These are phyloP conservation scores for Hydrophis major DNA, from an alignment of 2,797 vertebrate genomes.

Conservation along the genomic window DNA sequence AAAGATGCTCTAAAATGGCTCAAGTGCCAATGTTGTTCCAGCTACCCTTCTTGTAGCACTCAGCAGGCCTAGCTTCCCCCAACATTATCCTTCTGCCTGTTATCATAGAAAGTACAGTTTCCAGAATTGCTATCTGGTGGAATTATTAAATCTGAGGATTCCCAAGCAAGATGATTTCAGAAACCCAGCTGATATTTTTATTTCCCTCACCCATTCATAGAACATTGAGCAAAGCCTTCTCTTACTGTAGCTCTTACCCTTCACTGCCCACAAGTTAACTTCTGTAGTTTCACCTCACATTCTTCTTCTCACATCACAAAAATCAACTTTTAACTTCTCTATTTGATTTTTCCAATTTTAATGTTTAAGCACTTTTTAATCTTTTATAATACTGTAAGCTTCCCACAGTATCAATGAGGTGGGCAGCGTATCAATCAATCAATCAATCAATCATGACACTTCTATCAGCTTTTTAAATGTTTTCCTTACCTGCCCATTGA, in stretches of 20 bases:
- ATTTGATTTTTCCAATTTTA: background rate
- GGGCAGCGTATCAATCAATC: background rate
- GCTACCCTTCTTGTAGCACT: conserved; percentile 1
- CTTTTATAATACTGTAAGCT: background rate
- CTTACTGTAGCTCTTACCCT: background rate
- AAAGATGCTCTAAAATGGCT: conserved; percentile 39
- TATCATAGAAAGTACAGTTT: background rate
- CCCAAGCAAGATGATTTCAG: background rate
- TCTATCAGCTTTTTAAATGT: background rate
- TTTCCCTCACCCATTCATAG: background rate
- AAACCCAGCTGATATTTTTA: background rate
- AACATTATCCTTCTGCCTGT: background rate
- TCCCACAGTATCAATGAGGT: background rate
- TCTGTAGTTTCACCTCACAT: background rate
- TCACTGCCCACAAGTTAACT: background rate
- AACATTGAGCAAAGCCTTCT: background rate
- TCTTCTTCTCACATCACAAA: background rate
- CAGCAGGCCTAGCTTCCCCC: conserved; percentile 2
- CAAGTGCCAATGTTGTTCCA: background rate
- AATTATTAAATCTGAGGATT: background rate
- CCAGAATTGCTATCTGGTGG: background rate
- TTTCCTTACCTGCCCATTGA: background rate
- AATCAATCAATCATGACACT: too few species aligned
- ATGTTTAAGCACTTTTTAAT: background rate
- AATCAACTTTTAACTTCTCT: background rate